Evolutionary conservation across 2,888 invertebrate genomes (phyloP).

Genomic region (Mayetiola destructor): DNA sequence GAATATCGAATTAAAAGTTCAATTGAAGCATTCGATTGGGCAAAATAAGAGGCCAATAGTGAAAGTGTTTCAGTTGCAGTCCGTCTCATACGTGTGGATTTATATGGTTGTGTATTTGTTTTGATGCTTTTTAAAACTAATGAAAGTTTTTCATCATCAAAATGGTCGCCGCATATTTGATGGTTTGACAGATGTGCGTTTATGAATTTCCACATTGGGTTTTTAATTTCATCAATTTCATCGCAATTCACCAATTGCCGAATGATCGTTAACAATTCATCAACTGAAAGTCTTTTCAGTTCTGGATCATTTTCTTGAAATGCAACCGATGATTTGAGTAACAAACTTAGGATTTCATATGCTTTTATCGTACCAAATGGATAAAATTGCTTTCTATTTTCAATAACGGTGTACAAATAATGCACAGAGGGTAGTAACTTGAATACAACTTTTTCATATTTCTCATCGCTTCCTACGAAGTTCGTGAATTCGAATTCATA

Average conservation of each 20-base stretch:
- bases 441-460: not conserved
- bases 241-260: not conserved
- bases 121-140: not conserved
- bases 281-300: not conserved
- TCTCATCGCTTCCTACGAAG: not conserved
- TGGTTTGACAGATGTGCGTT: not conserved
- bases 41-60: not conserved
- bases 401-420: slow-evolving; percentile 7
- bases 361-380: slow-evolving; percentile 16
- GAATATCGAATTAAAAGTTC: slow-evolving; percentile 24
- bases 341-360: slow-evolving; percentile 16
- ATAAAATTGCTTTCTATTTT: slow-evolving; percentile 13
- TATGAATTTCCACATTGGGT: not conserved
- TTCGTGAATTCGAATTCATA: not conserved
- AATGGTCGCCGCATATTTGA: not conserved
- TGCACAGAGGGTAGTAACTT: not conserved
- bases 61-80: not conserved
- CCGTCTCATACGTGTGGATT: not conserved
- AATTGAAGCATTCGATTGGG: not conserved
- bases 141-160: not conserved
- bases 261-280: not conserved
- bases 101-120: not conserved
- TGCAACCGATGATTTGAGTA: not conserved
- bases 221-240: not conserved
- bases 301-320: not conserved